phyloP scores from a whole-genome alignment of 2,113 vertebrate genomes.

The Laticauda colubrina region DNA sequence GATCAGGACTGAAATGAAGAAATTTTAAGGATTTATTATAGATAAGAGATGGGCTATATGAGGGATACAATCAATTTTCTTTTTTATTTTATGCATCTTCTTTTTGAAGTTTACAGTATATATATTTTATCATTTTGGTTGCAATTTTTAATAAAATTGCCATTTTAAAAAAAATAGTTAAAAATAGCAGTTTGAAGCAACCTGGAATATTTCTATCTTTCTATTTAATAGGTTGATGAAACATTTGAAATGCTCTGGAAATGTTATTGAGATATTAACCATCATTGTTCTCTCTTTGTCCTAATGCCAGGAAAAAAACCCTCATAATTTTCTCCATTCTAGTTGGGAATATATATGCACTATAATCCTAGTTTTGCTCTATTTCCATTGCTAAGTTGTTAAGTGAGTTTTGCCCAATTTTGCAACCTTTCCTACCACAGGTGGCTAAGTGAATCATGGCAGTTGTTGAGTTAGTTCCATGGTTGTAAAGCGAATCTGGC shows the following conservation, averaged over 20 bases:
- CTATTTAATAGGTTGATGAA: background rate
- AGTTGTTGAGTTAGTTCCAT: too few relatives aligned
- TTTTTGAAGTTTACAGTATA: background rate
- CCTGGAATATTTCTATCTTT: background rate
- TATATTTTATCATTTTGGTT: background rate
- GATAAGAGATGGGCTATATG: background rate
- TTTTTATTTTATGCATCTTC: too few relatives aligned
- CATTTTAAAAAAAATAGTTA: background rate
- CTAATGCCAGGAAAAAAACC: background rate
- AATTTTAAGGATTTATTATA: background rate
- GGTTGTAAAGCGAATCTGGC: too few relatives aligned
- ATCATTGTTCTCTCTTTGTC: background rate
- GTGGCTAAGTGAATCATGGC: too few relatives aligned
- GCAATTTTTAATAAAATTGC: too few relatives aligned
- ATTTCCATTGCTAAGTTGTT: background rate
- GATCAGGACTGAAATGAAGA: background rate
- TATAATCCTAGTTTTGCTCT: background rate
- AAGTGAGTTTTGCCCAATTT: too few relatives aligned
- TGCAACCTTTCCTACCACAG: too few relatives aligned
- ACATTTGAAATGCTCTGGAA: background rate
- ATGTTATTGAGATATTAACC: background rate
- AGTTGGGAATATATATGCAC: background rate
- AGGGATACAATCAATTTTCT: too few relatives aligned
- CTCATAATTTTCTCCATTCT: background rate
- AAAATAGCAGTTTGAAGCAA: background rate